Evolutionary conservation across 2,888 invertebrate species (phyloP).

Genomic region (Pyrgus malvae): DNA sequence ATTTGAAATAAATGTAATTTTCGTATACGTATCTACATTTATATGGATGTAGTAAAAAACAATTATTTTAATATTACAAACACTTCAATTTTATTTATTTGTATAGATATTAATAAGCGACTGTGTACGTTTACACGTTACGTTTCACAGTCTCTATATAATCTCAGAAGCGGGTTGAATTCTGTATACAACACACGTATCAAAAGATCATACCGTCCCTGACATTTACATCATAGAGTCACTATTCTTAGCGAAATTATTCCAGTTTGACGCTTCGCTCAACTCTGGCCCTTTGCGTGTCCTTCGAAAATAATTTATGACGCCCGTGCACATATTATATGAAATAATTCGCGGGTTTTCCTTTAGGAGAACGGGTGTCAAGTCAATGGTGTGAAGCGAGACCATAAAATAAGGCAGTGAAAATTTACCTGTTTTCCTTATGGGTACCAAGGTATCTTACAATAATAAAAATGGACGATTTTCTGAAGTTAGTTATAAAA

Average conservation of each 20-base stretch:
- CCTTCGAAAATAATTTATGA: slow-evolving; percentile 63
- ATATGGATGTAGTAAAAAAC: no score
- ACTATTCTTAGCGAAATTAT: slow-evolving; percentile 46
- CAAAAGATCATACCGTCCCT: slow-evolving; percentile 18
- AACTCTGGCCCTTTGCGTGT: slow-evolving; percentile 46
- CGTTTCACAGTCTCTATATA: no score
- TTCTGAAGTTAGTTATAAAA: no score
- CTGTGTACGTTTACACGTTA: no score
- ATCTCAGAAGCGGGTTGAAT: slow-evolving; percentile 7
- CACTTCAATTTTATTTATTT: no score
- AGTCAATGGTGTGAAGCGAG: slow-evolving; percentile 15
- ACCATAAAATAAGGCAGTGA: background rate
- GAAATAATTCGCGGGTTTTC: slow-evolving; percentile 46
- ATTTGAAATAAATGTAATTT: no score
- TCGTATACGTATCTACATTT: no score
- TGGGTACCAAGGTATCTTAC: background rate
- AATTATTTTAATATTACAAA: no score
- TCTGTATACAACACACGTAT: slow-evolving; percentile 22
- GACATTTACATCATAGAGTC: slow-evolving; percentile 33
- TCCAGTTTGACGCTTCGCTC: slow-evolving; percentile 53
- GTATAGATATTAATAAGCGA: no score
- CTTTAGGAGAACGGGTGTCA: slow-evolving; percentile 27
- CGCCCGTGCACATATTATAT: slow-evolving; percentile 40
- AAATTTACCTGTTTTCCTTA: background rate
- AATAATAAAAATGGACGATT: background rate